Conservation (phyloP, 2,797 vertebrate genomes). For the Paguma larvata region DNA sequence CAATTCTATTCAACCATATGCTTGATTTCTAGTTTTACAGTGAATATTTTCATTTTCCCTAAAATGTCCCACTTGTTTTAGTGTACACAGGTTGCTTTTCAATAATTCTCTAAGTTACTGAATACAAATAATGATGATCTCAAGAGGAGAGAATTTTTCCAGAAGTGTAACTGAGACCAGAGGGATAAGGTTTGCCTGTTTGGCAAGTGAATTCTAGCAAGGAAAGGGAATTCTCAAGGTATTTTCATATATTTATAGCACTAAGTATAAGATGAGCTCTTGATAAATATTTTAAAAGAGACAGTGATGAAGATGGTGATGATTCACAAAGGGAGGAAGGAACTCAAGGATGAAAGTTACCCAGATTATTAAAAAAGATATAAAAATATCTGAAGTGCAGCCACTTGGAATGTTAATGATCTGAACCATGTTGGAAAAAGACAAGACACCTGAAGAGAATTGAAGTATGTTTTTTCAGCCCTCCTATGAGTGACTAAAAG, state of each 20-base stretch:
- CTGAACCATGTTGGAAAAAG: background rate
- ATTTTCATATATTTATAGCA: constrained; percentile 34
- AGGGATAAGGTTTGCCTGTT: background rate
- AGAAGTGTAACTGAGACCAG: background rate
- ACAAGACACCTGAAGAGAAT: background rate
- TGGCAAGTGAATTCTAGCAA: background rate
- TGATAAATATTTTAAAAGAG: constrained; percentile 50
- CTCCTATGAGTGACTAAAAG: background rate
- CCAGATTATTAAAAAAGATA: background rate
- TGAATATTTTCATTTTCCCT: background rate
- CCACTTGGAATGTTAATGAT: constrained; percentile 5
- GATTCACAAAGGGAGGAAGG: constrained; percentile 49
- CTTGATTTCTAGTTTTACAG: background rate
- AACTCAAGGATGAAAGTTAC: constrained; percentile 43
- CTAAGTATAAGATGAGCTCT: background rate
- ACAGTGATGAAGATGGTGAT: constrained; percentile 30
- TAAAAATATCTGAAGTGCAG: constrained; percentile 3
- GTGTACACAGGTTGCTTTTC: background rate
- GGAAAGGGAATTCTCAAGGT: background rate
- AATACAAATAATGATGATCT: constrained; percentile 30
- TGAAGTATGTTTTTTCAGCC: background rate
- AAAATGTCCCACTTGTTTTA: constrained; percentile 11
- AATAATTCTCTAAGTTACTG: background rate
- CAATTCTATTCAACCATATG: background rate
- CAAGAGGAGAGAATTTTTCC: constrained; percentile 20